Conservation (phyloP, 2,888 invertebrate genomes). For the Rotaria socialis region DNA sequence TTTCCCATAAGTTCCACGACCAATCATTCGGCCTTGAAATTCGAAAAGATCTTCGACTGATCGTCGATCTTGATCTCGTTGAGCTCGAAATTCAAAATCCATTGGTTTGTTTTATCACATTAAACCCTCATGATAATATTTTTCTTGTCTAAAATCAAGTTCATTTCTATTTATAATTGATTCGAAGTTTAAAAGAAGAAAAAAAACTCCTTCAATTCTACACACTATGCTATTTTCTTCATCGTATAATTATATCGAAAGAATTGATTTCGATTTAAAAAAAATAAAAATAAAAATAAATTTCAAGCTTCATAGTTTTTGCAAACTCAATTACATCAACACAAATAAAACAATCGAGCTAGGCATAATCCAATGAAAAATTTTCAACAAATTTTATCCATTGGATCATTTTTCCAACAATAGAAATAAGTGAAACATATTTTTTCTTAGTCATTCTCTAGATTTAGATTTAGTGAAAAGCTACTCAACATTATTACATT, state of each 20-base stretch:
- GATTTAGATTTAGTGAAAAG: too few relatives aligned
- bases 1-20: conserved; percentile 73
- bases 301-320: too few relatives aligned
- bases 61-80: conserved; percentile 54
- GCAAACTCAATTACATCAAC: background rate
- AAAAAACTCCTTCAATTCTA: too few relatives aligned
- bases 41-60: conserved; percentile 93
- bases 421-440: conserved; percentile 56
- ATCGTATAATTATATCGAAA: too few relatives aligned
- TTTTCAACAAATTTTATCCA: background rate
- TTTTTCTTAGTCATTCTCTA: too few relatives aligned
- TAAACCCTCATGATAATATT: background rate
- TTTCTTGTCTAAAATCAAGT: background rate
- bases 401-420: background rate
- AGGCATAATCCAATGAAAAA: background rate
- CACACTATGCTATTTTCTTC: too few relatives aligned
- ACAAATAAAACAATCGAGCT: background rate
- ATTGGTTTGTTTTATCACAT: conserved; percentile 47
- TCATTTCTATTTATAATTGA: too few relatives aligned
- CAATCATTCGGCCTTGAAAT: conserved; percentile 96
- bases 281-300: too few relatives aligned
- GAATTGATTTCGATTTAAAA: too few relatives aligned
- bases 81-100: conserved; percentile 55
- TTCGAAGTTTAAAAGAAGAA: too few relatives aligned
- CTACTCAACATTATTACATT: too few relatives aligned